These are phyloP conservation scores for Sphaerophoria rueppellii DNA, from an alignment of 2,888 invertebrate genomes.

Conservation along the genomic window DNA sequence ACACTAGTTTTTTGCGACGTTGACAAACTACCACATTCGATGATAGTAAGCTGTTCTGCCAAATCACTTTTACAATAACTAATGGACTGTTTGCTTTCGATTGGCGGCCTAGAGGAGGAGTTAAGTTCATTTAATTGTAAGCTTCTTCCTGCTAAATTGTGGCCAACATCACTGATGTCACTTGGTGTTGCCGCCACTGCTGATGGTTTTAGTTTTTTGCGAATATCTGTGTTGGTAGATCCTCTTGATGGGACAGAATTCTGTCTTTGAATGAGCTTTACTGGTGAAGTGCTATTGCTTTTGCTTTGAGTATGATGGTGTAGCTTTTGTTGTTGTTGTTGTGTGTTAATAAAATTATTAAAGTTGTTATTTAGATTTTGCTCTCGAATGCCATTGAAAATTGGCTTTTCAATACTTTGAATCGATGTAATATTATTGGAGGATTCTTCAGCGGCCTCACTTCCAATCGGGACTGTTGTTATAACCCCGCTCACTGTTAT, in stretches of 20 bases:
- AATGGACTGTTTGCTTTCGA: slow-evolving; percentile 26
- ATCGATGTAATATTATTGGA: slow-evolving; percentile 46
- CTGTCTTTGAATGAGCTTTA: slow-evolving; percentile 60
- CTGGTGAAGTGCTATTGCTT: slow-evolving; percentile 53
- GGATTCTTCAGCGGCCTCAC: slow-evolving; percentile 71
- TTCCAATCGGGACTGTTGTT: slow-evolving; percentile 57
- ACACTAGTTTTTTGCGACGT: slow-evolving; percentile 46
- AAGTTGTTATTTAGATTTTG: slow-evolving; percentile 37
- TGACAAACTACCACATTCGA: slow-evolving; percentile 26
- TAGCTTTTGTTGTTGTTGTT: slow-evolving; percentile 28
- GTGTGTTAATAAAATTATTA: slow-evolving; percentile 36
- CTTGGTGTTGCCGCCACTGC: too few species aligned
- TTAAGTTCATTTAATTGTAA: slow-evolving; percentile 16
- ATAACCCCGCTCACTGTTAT: slow-evolving; percentile 2
- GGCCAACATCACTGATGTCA: slow-evolving; percentile 27
- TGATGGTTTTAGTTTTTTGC: slow-evolving; percentile 50
- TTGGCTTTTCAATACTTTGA: slow-evolving; percentile 16
- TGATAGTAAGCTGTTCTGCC: slow-evolving; percentile 25
- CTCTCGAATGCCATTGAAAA: slow-evolving; percentile 22
- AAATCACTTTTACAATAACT: slow-evolving; percentile 26
- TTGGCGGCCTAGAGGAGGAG: too few species aligned
- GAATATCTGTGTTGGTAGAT: slow-evolving; percentile 32
- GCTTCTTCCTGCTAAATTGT: not conserved
- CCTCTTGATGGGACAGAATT: slow-evolving; percentile 55
- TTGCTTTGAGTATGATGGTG: slow-evolving; percentile 45